phyloP scores from a whole-genome alignment of 2,797 vertebrate species.

The Liasis olivaceus region DNA sequence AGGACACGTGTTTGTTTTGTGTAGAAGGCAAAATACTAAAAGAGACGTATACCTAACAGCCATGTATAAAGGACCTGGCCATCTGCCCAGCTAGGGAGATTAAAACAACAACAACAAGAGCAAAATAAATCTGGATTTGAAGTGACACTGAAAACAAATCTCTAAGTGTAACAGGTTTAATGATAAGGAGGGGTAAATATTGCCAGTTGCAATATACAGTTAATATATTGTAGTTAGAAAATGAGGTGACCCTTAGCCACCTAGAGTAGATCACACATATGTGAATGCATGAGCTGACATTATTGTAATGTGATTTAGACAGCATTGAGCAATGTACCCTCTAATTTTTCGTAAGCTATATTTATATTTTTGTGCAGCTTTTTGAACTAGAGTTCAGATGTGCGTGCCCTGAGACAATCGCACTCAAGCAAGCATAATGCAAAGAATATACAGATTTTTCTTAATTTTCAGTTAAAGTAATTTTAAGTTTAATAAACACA shows the following conservation, averaged over 20 bases:
- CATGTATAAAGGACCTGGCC: background rate
- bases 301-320: background rate
- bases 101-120: background rate
- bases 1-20: constrained; percentile 15
- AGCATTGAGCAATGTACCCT: background rate
- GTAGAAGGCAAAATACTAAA: background rate
- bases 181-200: background rate
- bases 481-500: too few species aligned
- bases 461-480: too few species aligned
- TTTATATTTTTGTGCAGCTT: background rate
- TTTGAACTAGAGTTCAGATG: background rate
- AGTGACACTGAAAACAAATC: background rate
- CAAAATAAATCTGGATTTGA: background rate
- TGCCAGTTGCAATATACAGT: background rate
- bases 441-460: too few species aligned
- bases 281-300: background rate
- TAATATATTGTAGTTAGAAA: background rate
- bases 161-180: background rate
- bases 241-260: background rate
- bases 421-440: background rate
- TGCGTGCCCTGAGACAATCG: background rate
- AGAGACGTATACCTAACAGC: background rate
- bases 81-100: background rate
- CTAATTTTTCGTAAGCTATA: background rate
- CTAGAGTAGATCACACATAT: background rate